Evolutionary conservation across 2,797 vertebrate genomes (phyloP).

Genomic region (Pitangus sulphuratus): DNA sequence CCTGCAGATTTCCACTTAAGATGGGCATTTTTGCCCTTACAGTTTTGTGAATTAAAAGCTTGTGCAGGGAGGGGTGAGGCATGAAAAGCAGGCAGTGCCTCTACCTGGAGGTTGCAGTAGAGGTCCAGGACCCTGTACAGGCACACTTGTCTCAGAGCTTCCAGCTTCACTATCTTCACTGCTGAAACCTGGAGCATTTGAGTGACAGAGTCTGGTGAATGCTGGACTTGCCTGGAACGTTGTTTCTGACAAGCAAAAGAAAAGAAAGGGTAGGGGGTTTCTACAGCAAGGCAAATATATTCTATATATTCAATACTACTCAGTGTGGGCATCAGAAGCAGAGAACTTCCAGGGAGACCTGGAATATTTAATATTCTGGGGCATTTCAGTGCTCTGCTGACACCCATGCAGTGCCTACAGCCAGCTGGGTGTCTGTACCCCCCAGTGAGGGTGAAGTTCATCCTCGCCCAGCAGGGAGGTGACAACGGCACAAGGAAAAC

Average conservation of each 20-base stretch:
- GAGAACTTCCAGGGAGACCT: neutral
- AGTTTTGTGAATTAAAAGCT: neutral
- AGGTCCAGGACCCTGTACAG: constrained; percentile 48
- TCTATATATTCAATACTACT: neutral
- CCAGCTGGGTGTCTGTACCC: neutral
- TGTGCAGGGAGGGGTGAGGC: neutral
- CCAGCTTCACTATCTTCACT: constrained; percentile 51
- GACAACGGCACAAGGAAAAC: neutral
- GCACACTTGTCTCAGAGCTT: constrained; percentile 17
- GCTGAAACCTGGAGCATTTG: neutral
- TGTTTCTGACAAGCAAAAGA: neutral
- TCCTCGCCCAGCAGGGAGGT: neutral
- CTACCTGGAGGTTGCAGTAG: constrained; percentile 65
- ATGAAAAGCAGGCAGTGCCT: neutral
- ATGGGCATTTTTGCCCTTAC: fast-evolving
- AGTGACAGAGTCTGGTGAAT: neutral
- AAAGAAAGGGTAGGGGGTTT: neutral
- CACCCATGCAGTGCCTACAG: neutral
- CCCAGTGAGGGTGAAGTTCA: neutral
- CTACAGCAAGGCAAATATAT: neutral
- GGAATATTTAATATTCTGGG: neutral
- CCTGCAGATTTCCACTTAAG: neutral
- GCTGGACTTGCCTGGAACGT: neutral
- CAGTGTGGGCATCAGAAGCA: neutral
- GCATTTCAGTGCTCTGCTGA: neutral